phyloP scores from a whole-genome alignment of 2,888 invertebrate genomes.

The Chirona hameri region DNA sequence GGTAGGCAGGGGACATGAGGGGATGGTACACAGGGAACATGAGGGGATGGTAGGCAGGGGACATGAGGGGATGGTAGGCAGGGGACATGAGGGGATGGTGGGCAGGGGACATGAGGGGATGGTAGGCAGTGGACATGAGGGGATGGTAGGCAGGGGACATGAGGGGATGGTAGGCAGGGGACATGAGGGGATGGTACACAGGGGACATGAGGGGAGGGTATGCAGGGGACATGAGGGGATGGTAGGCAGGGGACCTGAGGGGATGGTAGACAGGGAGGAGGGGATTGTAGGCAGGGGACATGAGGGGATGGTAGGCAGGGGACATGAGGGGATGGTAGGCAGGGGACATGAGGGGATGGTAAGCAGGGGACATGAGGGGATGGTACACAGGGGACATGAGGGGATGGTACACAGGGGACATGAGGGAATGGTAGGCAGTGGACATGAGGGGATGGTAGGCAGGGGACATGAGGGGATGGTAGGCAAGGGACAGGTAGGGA shows the following conservation, averaged over 20 bases:
- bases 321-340: too few species aligned
- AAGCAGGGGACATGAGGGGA: not conserved
- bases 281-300: not conserved
- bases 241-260: not conserved
- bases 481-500: not conserved
- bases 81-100: not conserved
- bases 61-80: not conserved
- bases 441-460: not conserved
- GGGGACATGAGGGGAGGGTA: not conserved
- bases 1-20: too few species aligned
- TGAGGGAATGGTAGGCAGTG: not conserved
- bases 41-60: not conserved
- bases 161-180: not conserved
- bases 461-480: too few species aligned
- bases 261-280: not conserved
- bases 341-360: not conserved
- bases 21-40: too few species aligned
- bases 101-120: not conserved
- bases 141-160: too few species aligned
- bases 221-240: too few species aligned
- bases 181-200: not conserved
- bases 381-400: not conserved
- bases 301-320: not conserved
- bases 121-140: not conserved
- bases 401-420: too few species aligned